A percentile compares a stretch with the other conserved stretches of the same genome.
These are phyloP conservation scores for Ceratina australensis DNA, from an alignment of 1,140 invertebrate genomes.

Conservation along the genomic window DNA sequence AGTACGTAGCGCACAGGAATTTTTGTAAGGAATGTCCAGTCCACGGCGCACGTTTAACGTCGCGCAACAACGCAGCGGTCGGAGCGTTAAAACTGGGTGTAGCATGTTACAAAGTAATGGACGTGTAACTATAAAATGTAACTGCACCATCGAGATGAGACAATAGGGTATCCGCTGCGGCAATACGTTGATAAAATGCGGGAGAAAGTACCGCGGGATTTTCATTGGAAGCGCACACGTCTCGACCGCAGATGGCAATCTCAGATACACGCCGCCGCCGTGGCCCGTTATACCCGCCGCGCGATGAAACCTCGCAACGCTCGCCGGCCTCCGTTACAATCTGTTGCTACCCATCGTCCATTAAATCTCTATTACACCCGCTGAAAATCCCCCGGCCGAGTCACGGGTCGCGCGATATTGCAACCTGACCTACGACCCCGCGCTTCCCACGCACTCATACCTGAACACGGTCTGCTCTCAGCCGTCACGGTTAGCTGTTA, in stretches of 20 bases:
- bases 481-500: not conserved
- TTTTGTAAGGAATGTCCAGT: no score
- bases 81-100: no score
- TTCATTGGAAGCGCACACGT: constrained; percentile 22
- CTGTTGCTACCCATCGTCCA: constrained; percentile 49
- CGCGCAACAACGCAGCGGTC: no score
- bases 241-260: constrained; percentile 47
- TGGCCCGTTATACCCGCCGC: constrained; percentile 36
- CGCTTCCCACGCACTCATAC: constrained; percentile 57
- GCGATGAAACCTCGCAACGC: constrained; percentile 25
- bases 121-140: not conserved
- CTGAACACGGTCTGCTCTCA: constrained; percentile 29
- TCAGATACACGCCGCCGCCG: constrained; percentile 26
- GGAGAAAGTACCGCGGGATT: constrained; percentile 16
- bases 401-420: constrained; percentile 45
- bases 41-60: no score
- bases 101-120: no score
- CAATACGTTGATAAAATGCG: constrained; percentile 19
- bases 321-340: constrained; percentile 45
- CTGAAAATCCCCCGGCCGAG: constrained; percentile 50
- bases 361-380: constrained; percentile 52
- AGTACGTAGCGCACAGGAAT: no score
- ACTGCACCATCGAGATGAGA: constrained; percentile 7
- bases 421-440: constrained; percentile 20
- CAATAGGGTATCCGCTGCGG: constrained; percentile 6